Evolutionary conservation across 2,113 vertebrate genomes (phyloP), one percentile per base, ranked within the genome.

Genomic region (Romanogobio albipinnatus): DNA sequence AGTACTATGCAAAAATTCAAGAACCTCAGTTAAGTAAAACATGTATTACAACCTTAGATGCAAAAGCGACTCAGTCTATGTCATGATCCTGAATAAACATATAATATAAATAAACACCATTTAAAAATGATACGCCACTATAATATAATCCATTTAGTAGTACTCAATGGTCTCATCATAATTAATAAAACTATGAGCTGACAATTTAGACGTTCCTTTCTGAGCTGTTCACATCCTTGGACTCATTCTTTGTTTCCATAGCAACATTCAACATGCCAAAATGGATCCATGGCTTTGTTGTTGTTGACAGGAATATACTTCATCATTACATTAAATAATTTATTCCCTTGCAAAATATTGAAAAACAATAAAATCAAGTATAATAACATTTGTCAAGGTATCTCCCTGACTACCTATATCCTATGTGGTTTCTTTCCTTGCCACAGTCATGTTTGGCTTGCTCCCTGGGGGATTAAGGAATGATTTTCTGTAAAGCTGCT

Each of bases 401-500:
- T 68, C 33, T 39, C 19, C 22, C 19, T 43, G 19, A n/a, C 19
- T 71, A 8, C 15, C 8, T 43, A 36, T n/a, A 43, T 71, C 19
- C 19, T 71, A 6, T 71, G 9, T 4, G 0, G 68, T n/a, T 45
- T 71, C 68, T 71, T 45, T 45, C 68, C 5, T 43, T n/a, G 4
- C 9, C 68, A n/a, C 68, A 71, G 39, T 45, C 22, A 39, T 45
- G 36, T 71, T 45, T n/a, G 39, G 39, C 19, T 71, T 45, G 22
- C 68, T 71, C 17, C 5, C 22, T 71, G 9, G 10, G 10, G 68
- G 68, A 45, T 43, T 71, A 43, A 43, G 68, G 19, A 43, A n/a
- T 71, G 4, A 45, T 43, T n/a, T 71, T 13, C 22, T 45, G 68
- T 71, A 43, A 71, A 71, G 68, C 68, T 71, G 22, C 68, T 71